phyloP scores from a whole-genome alignment of 1,140 invertebrate species.

The Magallana ariakensis region DNA sequence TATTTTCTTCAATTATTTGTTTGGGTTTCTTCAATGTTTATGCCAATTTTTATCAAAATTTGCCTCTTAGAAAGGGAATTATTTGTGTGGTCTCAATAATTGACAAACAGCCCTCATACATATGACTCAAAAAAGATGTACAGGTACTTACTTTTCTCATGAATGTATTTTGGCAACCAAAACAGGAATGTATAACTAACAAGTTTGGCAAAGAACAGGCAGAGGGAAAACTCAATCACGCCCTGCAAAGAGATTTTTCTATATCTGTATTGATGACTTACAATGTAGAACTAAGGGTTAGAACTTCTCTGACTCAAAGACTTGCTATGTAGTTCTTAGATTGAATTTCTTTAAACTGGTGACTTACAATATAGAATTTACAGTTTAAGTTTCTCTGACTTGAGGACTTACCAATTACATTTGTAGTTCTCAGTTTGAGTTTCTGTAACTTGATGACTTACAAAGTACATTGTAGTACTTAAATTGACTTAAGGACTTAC shows the following conservation, averaged over 20 bases:
- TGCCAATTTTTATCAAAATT: too few species aligned
- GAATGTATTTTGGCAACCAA: conserved; percentile 96
- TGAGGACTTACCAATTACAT: conserved; percentile 73
- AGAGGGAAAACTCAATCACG: conserved; percentile 95
- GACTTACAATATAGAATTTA: not conserved
- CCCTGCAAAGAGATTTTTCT: conserved; percentile 82
- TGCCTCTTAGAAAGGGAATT: too few species aligned
- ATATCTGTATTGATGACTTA: not conserved
- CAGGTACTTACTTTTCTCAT: conserved; percentile 85
- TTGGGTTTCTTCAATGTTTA: too few species aligned
- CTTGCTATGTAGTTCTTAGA: conserved; percentile 67
- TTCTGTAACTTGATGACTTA: too few species aligned
- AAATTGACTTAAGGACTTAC: too few species aligned
- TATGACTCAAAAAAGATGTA: too few species aligned
- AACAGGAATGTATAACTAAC: conserved; percentile 98
- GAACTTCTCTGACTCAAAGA: not conserved
- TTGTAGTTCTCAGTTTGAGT: too few species aligned
- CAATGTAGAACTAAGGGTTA: not conserved
- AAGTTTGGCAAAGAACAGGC: conserved; percentile 97
- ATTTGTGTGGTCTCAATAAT: too few species aligned
- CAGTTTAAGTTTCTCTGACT: not conserved
- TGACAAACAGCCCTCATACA: too few species aligned
- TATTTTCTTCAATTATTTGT: too few species aligned
- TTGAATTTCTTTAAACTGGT: not conserved
- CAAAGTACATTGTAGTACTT: too few species aligned